Evolutionary conservation across 2,797 vertebrate species (phyloP), one percentile per base, ranked within the genome.

Genomic region (Hippoglossus hippoglossus): DNA sequence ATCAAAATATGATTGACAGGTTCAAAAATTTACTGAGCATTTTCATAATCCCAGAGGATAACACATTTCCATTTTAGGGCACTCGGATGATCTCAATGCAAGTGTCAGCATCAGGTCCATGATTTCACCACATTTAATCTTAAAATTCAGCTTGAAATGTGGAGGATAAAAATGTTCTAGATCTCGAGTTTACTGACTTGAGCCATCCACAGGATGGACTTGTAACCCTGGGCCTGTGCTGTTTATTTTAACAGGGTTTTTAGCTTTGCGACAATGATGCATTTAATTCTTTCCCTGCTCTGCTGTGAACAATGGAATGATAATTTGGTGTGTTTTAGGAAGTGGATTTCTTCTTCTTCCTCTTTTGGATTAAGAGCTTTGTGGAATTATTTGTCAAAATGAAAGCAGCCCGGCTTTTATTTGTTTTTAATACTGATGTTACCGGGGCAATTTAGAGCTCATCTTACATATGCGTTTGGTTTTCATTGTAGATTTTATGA

Each of bases 351-450:
- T 6, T 13, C 36, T 39, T 13, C 36, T 39, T 39, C 36, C 36
- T 39, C 36, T 13, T 39, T 46, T 46, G 16, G 15, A 46, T 46
- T 46, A 46, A 2, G 16, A 46, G 44, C 44, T 19, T 46, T 16
- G 44, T 46, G 44, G 44, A 46, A 46, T 16, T 46, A 16, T 46
- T 16, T 46, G 44, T 46, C 41, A 55, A 50, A 34, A 55, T 67
- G 9, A 67, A 36, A 49, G n/a, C 28, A 50, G 19, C 54, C 16
- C 44, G 28, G 39, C 6, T 54, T 24, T 31, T 18, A 15, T 46
- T 49, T 49, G 5, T 41, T 54, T 52, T 53, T 24, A 59, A 41
- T 41, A 44, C 34, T 15, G 36, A 39, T 39, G 36, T 39, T 16
- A 46, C 44, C 24, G 24, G 51, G 6, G 34, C 4, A 18, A 12